These are phyloP conservation scores for Anastrepha ludens DNA, from an alignment of 1,140 invertebrate species.

Conservation along the genomic window DNA sequence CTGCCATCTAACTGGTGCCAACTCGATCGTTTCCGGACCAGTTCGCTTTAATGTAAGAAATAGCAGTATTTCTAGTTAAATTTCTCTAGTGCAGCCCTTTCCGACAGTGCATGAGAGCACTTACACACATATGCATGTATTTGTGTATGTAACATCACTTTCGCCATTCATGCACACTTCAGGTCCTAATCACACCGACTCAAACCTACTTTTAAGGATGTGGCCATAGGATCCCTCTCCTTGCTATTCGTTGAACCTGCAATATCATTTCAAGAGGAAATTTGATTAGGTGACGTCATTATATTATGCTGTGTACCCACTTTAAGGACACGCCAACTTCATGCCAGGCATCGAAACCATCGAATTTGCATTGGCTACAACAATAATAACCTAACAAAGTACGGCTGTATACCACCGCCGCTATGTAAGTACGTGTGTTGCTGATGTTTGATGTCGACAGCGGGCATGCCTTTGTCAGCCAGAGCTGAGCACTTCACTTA, in stretches of 20 bases:
- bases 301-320: background rate
- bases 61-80: too few relatives aligned
- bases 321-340: conserved; percentile 28
- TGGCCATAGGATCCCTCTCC: background rate
- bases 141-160: background rate
- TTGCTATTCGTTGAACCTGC: background rate
- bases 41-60: too few relatives aligned
- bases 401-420: background rate
- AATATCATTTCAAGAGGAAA: conserved; percentile 53
- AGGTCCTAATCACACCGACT: background rate
- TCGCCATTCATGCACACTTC: conserved; percentile 9
- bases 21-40: too few relatives aligned
- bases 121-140: background rate
- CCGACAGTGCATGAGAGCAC: too few relatives aligned
- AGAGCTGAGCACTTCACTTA: conserved; percentile 41
- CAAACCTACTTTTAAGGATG: background rate
- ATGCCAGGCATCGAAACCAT: conserved; percentile 14
- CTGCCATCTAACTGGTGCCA: too few relatives aligned
- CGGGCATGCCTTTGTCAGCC: conserved; percentile 18
- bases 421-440: conserved; percentile 1
- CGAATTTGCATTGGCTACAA: conserved; percentile 40
- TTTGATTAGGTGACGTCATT: conserved; percentile 57
- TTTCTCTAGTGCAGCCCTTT: too few relatives aligned
- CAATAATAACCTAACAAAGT: background rate
- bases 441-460: conserved; percentile 48